Evolutionary conservation across 2,797 vertebrate genomes (phyloP), one percentile per base, ranked within the genome.

Genomic region (Anguilla anguilla): DNA sequence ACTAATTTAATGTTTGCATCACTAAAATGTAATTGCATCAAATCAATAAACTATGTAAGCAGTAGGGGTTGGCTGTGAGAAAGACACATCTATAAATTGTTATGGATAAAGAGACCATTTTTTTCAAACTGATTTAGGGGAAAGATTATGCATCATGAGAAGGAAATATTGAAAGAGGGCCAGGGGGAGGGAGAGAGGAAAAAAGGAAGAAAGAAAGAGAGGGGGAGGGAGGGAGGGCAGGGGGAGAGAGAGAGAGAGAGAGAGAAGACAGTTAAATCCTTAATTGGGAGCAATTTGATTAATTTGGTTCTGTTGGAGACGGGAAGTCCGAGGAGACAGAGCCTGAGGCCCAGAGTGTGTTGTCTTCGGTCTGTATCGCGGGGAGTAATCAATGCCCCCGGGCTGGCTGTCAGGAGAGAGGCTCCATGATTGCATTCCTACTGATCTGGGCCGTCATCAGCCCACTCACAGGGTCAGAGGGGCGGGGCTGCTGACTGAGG

Each of bases 241-340:
- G 87, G 86, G 87, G 84, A 91, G 43, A 89, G 90, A 91, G 90
- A 83, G 86, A 84, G 86, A 84, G 84, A 61, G 57, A 31, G n/a
- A 83, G 55, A 85, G 49, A 86, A 53, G 77, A 92, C 92, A 89
- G 92, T 93, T 94, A 92, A 94, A 95, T 95, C 93, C 94, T 94
- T 94, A 95, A 95, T 93, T 95, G 92, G 93, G 94, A 90, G 91
- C 94, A 96, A 94, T 95, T 94, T 94, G 91, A 96, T 95, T 94
- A 91, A 95, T 95, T 96, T 93, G 93, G 91, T 92, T 91, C 86
- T 86, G 89, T 88, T 95, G 95, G 95, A 96, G 95, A 95, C 94
- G 89, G 93, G 91, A 89, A 95, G 94, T 94, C 94, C 92, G 39
- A 91, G 91, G 92, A 95, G 93, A 94, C 91, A 64, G 93, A 35